Evolutionary conservation across 2,113 vertebrate genomes (phyloP), one percentile per base, ranked within the genome.

Genomic region (Megaleporinus macrocephalus): DNA sequence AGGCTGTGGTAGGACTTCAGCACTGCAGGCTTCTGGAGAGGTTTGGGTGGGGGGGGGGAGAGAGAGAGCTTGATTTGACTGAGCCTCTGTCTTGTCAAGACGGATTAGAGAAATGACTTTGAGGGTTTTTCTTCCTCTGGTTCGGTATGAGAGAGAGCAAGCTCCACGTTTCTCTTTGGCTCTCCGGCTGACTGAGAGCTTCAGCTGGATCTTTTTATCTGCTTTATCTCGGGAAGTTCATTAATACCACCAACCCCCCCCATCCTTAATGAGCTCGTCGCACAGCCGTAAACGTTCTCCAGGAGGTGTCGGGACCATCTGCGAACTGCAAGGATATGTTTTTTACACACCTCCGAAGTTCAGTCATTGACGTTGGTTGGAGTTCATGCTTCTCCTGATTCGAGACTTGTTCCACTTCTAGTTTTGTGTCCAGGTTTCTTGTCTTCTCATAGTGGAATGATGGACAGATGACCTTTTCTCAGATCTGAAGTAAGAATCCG

Each of bases 91-190:
- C 80, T 83, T 87, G 83, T 87, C 83, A 87, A 79, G 61, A 83
- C 78, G 80, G 86, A 85, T 87, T 83, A 85, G 78, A 85, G 66
- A 30, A 83, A 78, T 83, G 83, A 78, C 78, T 83, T 80, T 85
- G 86, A 80, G 80, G 33, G 44, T 61, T 84, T 78, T 59, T 74
- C 26, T 27, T 26, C 49, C 73, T 68, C 62, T 63, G 71, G 72
- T 83, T 79, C 47, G 73, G 80, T 72, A 66, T 80, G 27, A 76
- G 66, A 80, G 81, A 73, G 65, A 68, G 73, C 36, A 72, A 83
- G 69, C 79, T 75, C 41, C 73, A 53, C 47, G 73, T 47, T 76
- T 29, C 55, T 83, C 72, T 68, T 49, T 62, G 73, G 55, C 79
- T 61, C 57, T 80, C 33, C 57, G 33, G 78, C 78, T 73, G 61